Conservation (phyloP, 2,888 invertebrate genomes). For the Cheilosia impressa region DNA sequence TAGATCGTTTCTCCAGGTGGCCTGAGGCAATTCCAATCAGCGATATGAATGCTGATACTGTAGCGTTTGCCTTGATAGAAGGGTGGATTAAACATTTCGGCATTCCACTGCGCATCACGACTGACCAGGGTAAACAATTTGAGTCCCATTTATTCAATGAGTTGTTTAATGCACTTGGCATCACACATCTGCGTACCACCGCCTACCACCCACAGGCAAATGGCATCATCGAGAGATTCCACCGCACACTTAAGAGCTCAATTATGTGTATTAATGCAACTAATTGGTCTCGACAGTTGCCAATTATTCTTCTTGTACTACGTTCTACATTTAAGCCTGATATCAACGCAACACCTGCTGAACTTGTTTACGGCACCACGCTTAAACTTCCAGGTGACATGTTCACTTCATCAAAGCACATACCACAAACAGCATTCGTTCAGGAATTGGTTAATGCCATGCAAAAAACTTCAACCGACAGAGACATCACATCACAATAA, state of each 20-base stretch:
- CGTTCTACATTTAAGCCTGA: constrained; percentile 35
- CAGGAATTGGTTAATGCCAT: no score
- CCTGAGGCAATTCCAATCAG: constrained; percentile 1
- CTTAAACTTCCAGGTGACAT: constrained; percentile 41
- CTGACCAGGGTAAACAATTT: not conserved
- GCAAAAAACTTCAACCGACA: no score
- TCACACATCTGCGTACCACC: constrained; percentile 77
- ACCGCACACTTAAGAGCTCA: constrained; percentile 22
- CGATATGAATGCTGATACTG: constrained; percentile 50
- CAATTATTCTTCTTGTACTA: constrained; percentile 34
- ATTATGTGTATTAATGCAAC: constrained; percentile 19
- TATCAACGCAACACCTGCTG: constrained; percentile 30
- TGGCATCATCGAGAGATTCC: constrained; percentile 23
- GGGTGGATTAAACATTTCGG: constrained; percentile 46
- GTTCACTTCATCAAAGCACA: not conserved
- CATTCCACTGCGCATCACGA: constrained; percentile 14
- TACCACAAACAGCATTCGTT: no score
- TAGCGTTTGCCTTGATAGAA: constrained; percentile 64
- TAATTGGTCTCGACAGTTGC: constrained; percentile 33
- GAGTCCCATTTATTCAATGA: constrained; percentile 9
- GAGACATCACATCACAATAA: constrained; percentile 39
- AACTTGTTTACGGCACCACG: constrained; percentile 20
- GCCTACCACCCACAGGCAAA: constrained; percentile 76
- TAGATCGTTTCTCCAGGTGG: no score
- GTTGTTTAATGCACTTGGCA: constrained; percentile 3